phyloP scores from a whole-genome alignment of 2,797 vertebrate species.

The Xenopus petersii region DNA sequence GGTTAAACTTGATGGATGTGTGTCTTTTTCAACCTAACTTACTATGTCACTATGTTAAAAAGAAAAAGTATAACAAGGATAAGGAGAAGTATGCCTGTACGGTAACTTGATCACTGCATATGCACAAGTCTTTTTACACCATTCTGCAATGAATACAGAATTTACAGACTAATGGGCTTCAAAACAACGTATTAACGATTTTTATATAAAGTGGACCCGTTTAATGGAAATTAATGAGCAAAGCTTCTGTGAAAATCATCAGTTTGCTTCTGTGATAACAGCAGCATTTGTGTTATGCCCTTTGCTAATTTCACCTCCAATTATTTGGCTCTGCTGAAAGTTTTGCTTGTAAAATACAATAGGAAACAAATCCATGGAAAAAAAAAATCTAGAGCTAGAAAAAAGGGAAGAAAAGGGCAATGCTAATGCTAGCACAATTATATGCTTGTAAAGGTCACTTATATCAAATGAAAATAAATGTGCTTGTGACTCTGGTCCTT shows the following conservation, averaged over 20 bases:
- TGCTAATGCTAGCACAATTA: background rate
- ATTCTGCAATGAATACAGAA: constrained; percentile 9
- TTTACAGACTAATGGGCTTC: background rate
- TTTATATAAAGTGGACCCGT: constrained; percentile 4
- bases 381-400: background rate
- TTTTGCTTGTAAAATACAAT: constrained; percentile 14
- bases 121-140: background rate
- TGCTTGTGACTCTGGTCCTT: too few relatives aligned
- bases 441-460: background rate
- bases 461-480: background rate
- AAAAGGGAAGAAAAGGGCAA: background rate
- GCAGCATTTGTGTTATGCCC: background rate
- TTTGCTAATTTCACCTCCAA: constrained; percentile 24
- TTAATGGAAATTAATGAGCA: constrained; percentile 1
- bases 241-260: background rate
- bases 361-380: background rate
- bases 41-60: too few relatives aligned
- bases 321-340: constrained; percentile 17
- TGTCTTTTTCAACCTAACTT: too few relatives aligned
- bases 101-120: too few relatives aligned
- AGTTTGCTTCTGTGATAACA: constrained; percentile 33
- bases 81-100: too few relatives aligned
- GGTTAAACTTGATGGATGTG: too few relatives aligned
- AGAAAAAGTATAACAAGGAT: too few relatives aligned
- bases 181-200: constrained; percentile 10